Base-by-base conservation (phyloP, 2,888 invertebrate species). In the Drosophila merina region DNA sequence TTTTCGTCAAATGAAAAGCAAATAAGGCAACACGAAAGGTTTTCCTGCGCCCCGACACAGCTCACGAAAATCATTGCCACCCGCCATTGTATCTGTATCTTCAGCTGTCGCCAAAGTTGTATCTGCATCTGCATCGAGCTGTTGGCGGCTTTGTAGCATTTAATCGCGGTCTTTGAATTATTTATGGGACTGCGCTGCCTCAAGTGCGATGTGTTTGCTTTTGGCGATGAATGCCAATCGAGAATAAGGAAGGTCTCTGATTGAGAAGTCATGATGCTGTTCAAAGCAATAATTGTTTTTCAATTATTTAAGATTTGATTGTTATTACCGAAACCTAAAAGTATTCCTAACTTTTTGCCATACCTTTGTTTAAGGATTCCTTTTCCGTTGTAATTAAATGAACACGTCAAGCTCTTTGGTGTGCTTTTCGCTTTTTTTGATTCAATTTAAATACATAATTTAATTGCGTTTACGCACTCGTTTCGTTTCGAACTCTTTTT, bases 151-250 rank as follows among this genome's bases (percentile, higher is more conserved):
- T 14, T 49, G 49, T 20, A 36, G 67, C 44, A 30, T 54, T 45
- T 67, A 67, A 63, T 63, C 67, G 67, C 55, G 12, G 20, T 36
- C 55, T 67, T 67, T 64, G 68, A 64, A 64, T 64, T 67, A 67
- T 64, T 54, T 67, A 64, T 67, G 55, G 45, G 68, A 31, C 54
- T 50, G 26, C 7, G 1, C 30, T 25, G 44, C 25, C 44, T 38
- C 45, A 47, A 68, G 64, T 64, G 68, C 55, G 55, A 64, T 52
- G 63, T 45, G 67, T 30, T 40, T 6, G n/a, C n/a, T 67, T 67
- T 67, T 54, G 63, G 52, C 30, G 45, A 12, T 67, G 68, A 54
- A 64, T 64, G 54, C 33, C 67, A 64, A 64, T 64, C 68, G 54
- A 64, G 42, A 33, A 20, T 20, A 20, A 20, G 20, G 20, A 20